Evolutionary conservation across 2,797 vertebrate genomes (phyloP), one percentile per base, ranked within the genome.

Genomic region (Sitta carolinensis): DNA sequence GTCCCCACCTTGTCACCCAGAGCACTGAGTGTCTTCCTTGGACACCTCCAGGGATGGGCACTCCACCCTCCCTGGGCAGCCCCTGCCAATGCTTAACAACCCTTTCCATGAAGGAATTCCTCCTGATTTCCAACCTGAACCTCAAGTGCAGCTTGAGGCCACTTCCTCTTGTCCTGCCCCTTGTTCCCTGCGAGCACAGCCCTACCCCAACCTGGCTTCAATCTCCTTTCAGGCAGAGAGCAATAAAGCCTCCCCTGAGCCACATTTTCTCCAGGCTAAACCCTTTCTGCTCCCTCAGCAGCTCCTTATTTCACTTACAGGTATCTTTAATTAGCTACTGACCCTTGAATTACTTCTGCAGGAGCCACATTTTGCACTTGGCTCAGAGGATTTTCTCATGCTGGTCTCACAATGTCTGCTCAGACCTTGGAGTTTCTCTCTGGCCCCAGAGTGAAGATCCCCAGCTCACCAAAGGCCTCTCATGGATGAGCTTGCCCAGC

Each of bases 361-460:
- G 2, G 23, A 52, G 38, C n/a, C 29, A n/a, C 23, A 25, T 3
- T 52, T 68, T 29, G 23, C n/a, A 13, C 63, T 75, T 67, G 38
- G n/a, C 82, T n/a, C 40, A 1, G 5, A 43, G 10, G 29, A n/a
- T 68, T 76, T 59, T 52, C n/a, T 1, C 0, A 0, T 7, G 38
- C 19, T 52, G 38, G 6, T 20, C n/a, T n/a, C 62, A 16, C 8
- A n/a, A 13, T 2, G 8, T 20, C 62, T 67, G 18, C 72, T 59
- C 38, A 45, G 72, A 36, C 8, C 10, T 52, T 13, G 38, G 47
- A n/a, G 13, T 11, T 76, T n/a, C 19, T 52, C 62, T 52, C 19
- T 61, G 62, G 27, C 19, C n/a, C 3, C 23, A 38, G 5, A n/a
- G 13, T n/a, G 62, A 38, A 38, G 38, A 76, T 45, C 27, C 16